Evolutionary conservation across 2,888 invertebrate species (phyloP).

Genomic region (Phortica magna): DNA sequence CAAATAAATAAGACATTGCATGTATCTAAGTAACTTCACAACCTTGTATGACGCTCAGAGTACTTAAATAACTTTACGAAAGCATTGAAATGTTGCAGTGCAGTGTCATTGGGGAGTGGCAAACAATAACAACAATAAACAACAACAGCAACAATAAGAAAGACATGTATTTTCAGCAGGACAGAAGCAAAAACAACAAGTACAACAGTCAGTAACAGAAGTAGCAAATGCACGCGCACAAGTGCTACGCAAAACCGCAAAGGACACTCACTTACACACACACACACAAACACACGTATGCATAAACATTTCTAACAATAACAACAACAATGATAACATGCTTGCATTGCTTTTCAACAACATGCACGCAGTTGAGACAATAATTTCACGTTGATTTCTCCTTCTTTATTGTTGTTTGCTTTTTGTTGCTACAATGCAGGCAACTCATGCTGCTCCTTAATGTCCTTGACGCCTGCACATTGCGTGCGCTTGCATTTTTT

Average conservation of each 20-base stretch:
- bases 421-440: not conserved
- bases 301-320: not conserved
- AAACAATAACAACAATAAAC: not conserved
- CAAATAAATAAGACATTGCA: constrained; percentile 31
- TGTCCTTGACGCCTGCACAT: not conserved
- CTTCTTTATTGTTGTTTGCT: not conserved
- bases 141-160: not conserved
- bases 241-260: constrained; percentile 17
- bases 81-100: constrained; percentile 8
- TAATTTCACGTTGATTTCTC: constrained; percentile 23
- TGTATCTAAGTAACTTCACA: constrained; percentile 24
- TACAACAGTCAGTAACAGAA: constrained; percentile 6
- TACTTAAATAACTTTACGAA: constrained; percentile 29
- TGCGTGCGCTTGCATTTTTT: constrained; percentile 30
- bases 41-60: constrained; percentile 27
- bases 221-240: not conserved
- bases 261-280: not conserved
- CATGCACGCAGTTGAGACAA: constrained; percentile 26
- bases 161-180: not conserved
- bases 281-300: not conserved
- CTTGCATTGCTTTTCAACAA: constrained; percentile 8
- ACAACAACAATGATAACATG: not conserved
- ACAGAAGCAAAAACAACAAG: not conserved
- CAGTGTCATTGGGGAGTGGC: not conserved
- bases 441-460: not conserved